These are phyloP conservation scores for Sparus aurata DNA, from an alignment of 2,797 vertebrate species.

Conservation along the genomic window DNA sequence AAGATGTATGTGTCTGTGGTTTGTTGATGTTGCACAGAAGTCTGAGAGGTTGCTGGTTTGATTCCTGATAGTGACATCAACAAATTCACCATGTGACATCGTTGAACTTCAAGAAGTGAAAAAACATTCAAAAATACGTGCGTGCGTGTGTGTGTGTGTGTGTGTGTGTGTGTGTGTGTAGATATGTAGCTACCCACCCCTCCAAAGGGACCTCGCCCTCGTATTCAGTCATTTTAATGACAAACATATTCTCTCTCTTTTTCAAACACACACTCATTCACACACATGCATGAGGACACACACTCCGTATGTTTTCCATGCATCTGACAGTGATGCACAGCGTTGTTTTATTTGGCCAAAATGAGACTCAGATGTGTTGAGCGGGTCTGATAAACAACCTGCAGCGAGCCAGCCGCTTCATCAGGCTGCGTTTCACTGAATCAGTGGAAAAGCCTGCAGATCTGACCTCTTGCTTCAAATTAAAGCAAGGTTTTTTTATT, in stretches of 20 bases:
- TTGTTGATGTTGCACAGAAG: constrained; percentile 21
- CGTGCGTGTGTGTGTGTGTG: constrained; percentile 37
- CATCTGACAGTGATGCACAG: constrained; percentile 76
- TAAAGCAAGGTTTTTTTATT: constrained; percentile 51
- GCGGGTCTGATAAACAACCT: constrained; percentile 75
- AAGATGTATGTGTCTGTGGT: constrained; percentile 25
- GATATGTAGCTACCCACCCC: constrained; percentile 49
- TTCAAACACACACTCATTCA: constrained; percentile 16
- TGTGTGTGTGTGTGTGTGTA: constrained; percentile 1
- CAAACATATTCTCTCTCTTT: constrained; percentile 77
- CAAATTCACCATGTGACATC: constrained; percentile 15
- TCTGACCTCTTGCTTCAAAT: constrained; percentile 55
- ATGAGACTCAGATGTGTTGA: constrained; percentile 81
- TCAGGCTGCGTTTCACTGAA: constrained; percentile 51
- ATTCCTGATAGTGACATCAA: constrained; percentile 12
- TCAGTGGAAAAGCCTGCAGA: constrained; percentile 55
- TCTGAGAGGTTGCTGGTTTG: constrained; percentile 26
- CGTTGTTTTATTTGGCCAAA: constrained; percentile 75
- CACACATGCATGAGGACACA: constrained; percentile 28
- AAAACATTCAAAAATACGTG: neutral
- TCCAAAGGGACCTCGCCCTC: constrained; percentile 70
- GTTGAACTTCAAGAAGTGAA: neutral
- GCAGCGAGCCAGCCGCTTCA: constrained; percentile 66
- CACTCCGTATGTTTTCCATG: constrained; percentile 66
- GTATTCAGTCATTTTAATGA: constrained; percentile 79